Base-by-base conservation (phyloP, 1,140 invertebrate genomes). In the Heliconius melpomene region DNA sequence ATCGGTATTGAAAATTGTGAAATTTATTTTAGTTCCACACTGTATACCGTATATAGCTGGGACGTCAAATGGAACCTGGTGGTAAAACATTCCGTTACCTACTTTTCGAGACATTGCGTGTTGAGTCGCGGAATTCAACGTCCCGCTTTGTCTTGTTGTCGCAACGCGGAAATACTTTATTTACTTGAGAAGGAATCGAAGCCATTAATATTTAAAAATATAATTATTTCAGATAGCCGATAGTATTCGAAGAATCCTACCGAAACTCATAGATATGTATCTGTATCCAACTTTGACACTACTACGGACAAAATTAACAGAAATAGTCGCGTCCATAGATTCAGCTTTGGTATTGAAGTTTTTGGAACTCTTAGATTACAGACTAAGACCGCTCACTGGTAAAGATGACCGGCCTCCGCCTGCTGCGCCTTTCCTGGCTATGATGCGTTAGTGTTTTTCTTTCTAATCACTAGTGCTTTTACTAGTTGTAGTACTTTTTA, bases 301-400 rank as follows among this genome's bases (percentile, higher is more conserved):
- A 18, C 57, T 96, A 6, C 93, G 96, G 1, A 81, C 77, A 0
- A 83, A 88, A 11, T 82, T 96, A 11, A 92, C 86, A 0, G 96
- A 96, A 88, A 94, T 96, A 2, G 94, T 96, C 29, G 82, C 75
- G 2, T 96, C 96, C 0, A 95, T 96, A 1, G 95, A 96, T 89
- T 95, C 92, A 0, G 90, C 95, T 1, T 86, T 97, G 5, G 94
- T 96, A 3, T 89, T 95, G 2, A 95, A 95, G 38, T 96, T 96
- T 79, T 86, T 96, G 60, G 94, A 95, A 79, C 83, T 96, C 29
- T 89, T 97, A 86, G 95, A 96, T 82, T 96, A 90, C 82, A 89
- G 96, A 72, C 83, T 96, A 36, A 82, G 89, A 7, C 95, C 96
- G 0, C 86, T 96, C 52, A 92, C 94, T 5, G 94, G 93, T 16